phyloP scores from a whole-genome alignment of 1,140 invertebrate species.

The Andrena cerasifolii region DNA sequence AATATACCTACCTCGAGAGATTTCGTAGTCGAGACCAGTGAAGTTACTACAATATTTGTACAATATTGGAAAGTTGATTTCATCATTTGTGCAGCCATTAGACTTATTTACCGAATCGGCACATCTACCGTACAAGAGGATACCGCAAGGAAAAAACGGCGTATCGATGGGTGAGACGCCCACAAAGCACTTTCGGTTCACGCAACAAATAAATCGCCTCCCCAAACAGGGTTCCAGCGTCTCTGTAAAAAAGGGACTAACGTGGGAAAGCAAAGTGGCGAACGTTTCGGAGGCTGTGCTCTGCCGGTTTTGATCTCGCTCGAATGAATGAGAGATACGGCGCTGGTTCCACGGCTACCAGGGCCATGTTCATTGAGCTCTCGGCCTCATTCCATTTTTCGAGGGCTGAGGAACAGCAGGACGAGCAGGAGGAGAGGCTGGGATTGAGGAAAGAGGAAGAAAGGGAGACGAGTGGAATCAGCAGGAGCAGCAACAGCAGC shows the following conservation, averaged over 20 bases:
- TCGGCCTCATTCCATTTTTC: slow-evolving; percentile 55
- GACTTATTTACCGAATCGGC: no score
- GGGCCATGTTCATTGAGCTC: slow-evolving; percentile 61
- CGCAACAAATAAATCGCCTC: background rate
- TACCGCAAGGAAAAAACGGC: no score
- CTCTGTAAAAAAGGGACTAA: slow-evolving; percentile 27
- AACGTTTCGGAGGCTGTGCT: slow-evolving; percentile 32
- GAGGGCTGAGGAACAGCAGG: slow-evolving; percentile 29
- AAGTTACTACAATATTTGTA: no score
- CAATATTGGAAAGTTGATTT: no score
- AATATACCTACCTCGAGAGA: no score
- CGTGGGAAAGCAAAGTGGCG: slow-evolving; percentile 54
- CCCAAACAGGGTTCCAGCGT: background rate
- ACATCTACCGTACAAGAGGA: no score
- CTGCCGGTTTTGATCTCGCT: slow-evolving; percentile 54
- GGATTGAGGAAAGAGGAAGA: slow-evolving; percentile 6
- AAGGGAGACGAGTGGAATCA: slow-evolving; percentile 29
- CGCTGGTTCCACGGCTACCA: slow-evolving; percentile 63
- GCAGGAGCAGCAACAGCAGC: slow-evolving; percentile 20
- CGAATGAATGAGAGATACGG: slow-evolving; percentile 67
- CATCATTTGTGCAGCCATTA: no score
- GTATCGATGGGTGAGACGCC: background rate
- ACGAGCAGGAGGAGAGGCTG: slow-evolving; percentile 25
- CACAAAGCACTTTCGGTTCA: background rate
- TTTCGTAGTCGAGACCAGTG: no score